Percentiles rank a stretch among this genome's conserved stretches.
phyloP scores from a whole-genome alignment of 1,140 invertebrate species.

The Macrobrachium rosenbergii region DNA sequence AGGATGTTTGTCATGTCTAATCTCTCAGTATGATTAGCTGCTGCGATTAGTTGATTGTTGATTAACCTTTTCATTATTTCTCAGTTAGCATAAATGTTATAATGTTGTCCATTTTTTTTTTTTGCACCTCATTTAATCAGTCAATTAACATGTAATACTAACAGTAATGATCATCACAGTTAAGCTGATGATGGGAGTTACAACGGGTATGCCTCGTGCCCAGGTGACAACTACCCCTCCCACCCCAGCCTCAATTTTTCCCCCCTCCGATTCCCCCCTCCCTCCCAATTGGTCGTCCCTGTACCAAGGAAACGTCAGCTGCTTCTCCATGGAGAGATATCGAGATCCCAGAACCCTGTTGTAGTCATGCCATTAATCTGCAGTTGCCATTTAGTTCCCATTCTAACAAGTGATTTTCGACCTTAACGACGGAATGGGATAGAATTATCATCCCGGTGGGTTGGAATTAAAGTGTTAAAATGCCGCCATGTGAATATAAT shows the following conservation, averaged over 20 bases:
- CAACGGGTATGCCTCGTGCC: slow-evolving; percentile 19
- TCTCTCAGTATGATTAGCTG: too few species aligned
- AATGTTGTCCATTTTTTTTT: too few species aligned
- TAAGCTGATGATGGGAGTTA: too few species aligned
- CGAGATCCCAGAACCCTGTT: background rate
- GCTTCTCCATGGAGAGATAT: background rate
- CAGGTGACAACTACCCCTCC: background rate
- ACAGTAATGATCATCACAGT: too few species aligned
- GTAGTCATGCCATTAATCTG: background rate
- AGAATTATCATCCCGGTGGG: background rate
- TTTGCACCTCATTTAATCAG: too few species aligned
- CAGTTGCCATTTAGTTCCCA: background rate
- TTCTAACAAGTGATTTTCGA: background rate
- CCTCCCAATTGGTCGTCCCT: background rate
- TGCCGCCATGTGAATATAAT: slow-evolving; percentile 54
- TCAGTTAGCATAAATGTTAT: too few species aligned
- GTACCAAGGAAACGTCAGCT: slow-evolving; percentile 23
- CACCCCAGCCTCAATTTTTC: too few species aligned
- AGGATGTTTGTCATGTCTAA: too few species aligned
- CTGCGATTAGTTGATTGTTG: too few species aligned
- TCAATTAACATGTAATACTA: too few species aligned
- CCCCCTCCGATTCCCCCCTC: too few species aligned
- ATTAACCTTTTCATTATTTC: too few species aligned
- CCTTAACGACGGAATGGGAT: slow-evolving; percentile 7
- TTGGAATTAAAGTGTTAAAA: slow-evolving; percentile 51